Evolutionary conservation across 2,888 invertebrate genomes (phyloP).

Genomic region (Fissipunctia ypsillon): DNA sequence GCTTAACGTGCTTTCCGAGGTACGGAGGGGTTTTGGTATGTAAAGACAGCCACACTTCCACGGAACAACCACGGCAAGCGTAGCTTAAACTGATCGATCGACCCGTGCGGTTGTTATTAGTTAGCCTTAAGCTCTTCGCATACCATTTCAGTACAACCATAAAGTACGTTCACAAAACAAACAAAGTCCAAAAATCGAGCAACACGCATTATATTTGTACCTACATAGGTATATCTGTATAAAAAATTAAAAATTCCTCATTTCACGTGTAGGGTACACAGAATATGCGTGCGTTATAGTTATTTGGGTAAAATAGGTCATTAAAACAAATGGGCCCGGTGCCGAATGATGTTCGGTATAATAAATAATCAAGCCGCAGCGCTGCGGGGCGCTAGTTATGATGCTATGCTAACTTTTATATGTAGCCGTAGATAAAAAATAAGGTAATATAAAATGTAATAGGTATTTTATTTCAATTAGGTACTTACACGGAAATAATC

Average conservation of each 20-base stretch:
- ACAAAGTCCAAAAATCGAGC: slow-evolving; percentile 12
- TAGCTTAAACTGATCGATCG: too few species aligned
- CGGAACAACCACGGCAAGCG: too few species aligned
- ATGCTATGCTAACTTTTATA: slow-evolving; percentile 34
- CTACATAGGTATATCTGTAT: neutral
- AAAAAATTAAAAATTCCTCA: slow-evolving; percentile 54
- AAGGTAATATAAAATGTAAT: neutral
- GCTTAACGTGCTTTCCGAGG: too few species aligned
- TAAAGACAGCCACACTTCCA: too few species aligned
- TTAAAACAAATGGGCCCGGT: slow-evolving; percentile 64
- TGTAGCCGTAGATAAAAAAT: neutral
- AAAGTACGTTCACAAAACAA: slow-evolving; percentile 19
- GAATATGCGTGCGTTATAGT: slow-evolving; percentile 65
- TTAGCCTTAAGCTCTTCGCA: too few species aligned
- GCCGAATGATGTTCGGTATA: slow-evolving; percentile 59
- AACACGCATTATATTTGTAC: slow-evolving; percentile 16
- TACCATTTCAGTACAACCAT: neutral
- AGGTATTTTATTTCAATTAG: too few species aligned
- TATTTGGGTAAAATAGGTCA: slow-evolving; percentile 63
- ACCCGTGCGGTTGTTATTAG: too few species aligned
- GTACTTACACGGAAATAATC: too few species aligned
- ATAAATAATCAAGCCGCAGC: slow-evolving; percentile 65
- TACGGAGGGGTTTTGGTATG: too few species aligned
- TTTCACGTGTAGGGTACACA: slow-evolving; percentile 41
- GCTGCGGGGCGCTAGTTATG: slow-evolving; percentile 53